Evolutionary conservation across 2,888 invertebrate species (phyloP).

Genomic region (Notodonta ziczac): DNA sequence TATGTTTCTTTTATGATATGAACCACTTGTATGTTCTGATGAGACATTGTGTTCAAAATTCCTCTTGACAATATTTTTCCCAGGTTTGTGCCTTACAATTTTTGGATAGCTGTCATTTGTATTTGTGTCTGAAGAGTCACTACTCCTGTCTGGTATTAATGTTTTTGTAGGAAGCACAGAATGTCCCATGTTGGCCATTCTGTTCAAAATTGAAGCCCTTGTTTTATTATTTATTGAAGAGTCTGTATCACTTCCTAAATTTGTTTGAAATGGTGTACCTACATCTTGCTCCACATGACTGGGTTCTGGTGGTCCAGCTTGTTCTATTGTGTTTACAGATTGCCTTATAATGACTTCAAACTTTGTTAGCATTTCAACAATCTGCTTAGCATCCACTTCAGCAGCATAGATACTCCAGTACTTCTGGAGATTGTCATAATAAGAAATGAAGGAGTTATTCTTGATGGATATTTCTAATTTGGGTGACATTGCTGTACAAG

Average conservation of each 20-base stretch:
- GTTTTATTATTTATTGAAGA: conserved; percentile 62
- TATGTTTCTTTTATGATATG: conserved; percentile 33
- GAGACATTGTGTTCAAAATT: conserved; percentile 42
- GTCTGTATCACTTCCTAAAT: conserved; percentile 69
- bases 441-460: conserved; percentile 61
- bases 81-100: conserved; percentile 57
- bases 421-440: conserved; percentile 64
- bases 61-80: conserved; percentile 51
- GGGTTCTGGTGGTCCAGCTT: conserved; percentile 42
- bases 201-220: conserved; percentile 68
- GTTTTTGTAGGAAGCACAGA: conserved; percentile 65
- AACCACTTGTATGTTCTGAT: conserved; percentile 39
- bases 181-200: conserved; percentile 77
- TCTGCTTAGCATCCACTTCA: conserved; percentile 54
- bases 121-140: conserved; percentile 70
- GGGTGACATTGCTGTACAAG: conserved; percentile 53
- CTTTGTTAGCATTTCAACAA: conserved; percentile 51
- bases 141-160: conserved; percentile 46
- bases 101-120: conserved; percentile 49
- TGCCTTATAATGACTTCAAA: conserved; percentile 52
- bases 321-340: conserved; percentile 26
- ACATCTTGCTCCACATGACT: conserved; percentile 18
- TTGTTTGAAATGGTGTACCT: conserved; percentile 5
- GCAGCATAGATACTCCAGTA: conserved; percentile 71
- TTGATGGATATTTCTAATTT: conserved; percentile 60